Percentiles rank a stretch among this genome's conserved stretches.
phyloP scores from a whole-genome alignment of 2,888 invertebrate genomes.

The Cylloceria caligata region DNA sequence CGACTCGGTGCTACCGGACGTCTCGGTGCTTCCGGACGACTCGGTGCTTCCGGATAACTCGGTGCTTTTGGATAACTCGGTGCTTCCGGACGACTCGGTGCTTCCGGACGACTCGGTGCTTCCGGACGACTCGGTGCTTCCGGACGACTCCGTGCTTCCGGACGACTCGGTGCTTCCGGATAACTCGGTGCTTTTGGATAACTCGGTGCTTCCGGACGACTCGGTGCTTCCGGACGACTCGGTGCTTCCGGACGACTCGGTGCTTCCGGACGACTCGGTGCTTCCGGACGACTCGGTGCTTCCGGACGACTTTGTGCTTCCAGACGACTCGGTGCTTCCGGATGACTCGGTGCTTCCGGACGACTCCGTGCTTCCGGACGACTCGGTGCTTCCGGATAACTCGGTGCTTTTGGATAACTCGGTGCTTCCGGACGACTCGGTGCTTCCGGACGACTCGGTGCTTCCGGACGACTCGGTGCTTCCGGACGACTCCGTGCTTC shows the following conservation, averaged over 20 bases:
- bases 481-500: background rate
- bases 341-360: slow-evolving; percentile 62
- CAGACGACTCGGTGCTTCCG: slow-evolving; percentile 61
- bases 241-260: slow-evolving; percentile 64
- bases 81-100: slow-evolving; percentile 3
- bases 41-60: slow-evolving; percentile 60
- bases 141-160: slow-evolving; percentile 63
- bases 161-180: slow-evolving; percentile 57
- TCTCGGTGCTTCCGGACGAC: slow-evolving; percentile 62
- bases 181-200: too few relatives aligned
- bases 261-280: slow-evolving; percentile 64
- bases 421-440: slow-evolving; percentile 59
- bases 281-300: slow-evolving; percentile 60
- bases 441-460: slow-evolving; percentile 62
- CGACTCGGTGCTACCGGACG: too few relatives aligned
- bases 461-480: slow-evolving; percentile 23
- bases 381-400: slow-evolving; percentile 60
- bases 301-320: slow-evolving; percentile 60
- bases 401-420: too few relatives aligned
- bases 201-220: too few relatives aligned
- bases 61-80: slow-evolving; percentile 25
- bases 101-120: slow-evolving; percentile 18
- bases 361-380: slow-evolving; percentile 64
- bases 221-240: slow-evolving; percentile 45
- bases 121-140: slow-evolving; percentile 64